Evolutionary conservation across 2,113 vertebrate species (phyloP).

Genomic region (Sigmodon hispidus): DNA sequence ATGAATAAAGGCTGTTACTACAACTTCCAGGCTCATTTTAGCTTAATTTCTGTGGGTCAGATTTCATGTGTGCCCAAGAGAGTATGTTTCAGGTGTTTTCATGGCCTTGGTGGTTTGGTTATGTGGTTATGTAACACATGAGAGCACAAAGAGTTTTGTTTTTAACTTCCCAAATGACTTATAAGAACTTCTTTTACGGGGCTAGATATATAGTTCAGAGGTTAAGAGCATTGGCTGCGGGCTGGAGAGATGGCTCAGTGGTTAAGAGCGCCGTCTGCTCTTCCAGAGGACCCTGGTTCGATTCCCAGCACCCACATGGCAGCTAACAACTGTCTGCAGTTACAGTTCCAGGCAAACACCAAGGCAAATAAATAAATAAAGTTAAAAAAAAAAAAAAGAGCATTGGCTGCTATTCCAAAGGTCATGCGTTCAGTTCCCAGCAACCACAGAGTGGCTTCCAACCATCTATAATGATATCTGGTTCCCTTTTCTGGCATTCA

Average conservation of each 20-base stretch:
- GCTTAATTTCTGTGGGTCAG: conserved; percentile 16
- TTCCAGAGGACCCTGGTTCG: not conserved
- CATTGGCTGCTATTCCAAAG: not conserved
- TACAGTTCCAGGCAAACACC: too few species aligned
- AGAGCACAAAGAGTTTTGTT: conserved; percentile 19
- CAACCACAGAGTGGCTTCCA: not conserved
- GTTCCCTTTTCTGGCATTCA: not conserved
- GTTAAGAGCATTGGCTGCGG: not conserved
- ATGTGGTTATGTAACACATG: not conserved
- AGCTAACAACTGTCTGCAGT: not conserved
- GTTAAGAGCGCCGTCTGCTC: too few species aligned
- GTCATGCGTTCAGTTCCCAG: not conserved
- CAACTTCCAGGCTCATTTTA: not conserved
- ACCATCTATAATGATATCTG: not conserved
- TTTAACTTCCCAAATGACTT: conserved; percentile 33
- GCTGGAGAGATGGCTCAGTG: too few species aligned
- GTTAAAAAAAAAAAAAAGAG: too few species aligned
- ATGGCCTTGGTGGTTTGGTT: not conserved
- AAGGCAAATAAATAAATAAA: too few species aligned
- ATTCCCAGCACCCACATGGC: not conserved
- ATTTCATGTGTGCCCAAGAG: conserved; percentile 42
- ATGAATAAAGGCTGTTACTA: conserved; percentile 12
- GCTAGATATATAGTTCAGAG: not conserved
- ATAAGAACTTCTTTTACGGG: not conserved
- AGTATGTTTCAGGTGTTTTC: not conserved